Evolutionary conservation across 2,113 vertebrate species (phyloP).

Genomic region (Phylloscopus whistleri): DNA sequence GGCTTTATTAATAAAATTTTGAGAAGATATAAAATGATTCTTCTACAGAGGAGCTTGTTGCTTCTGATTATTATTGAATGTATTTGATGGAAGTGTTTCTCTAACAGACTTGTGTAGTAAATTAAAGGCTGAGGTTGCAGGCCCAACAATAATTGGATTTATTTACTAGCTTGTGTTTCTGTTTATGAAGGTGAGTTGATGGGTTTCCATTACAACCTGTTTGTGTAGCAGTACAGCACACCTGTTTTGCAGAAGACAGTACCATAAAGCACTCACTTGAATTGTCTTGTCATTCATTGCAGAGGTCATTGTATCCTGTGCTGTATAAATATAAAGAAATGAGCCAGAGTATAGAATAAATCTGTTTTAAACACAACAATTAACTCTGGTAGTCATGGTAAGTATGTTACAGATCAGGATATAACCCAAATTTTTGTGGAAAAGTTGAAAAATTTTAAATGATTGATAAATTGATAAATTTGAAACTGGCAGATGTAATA

Average conservation of each 20-base stretch:
- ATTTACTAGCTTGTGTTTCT: conserved; percentile 28
- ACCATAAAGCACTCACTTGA: neutral
- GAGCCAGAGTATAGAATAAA: neutral
- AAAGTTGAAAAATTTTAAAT: neutral
- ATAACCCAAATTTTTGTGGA: neutral
- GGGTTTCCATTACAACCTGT: conserved; percentile 33
- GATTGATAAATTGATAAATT: neutral
- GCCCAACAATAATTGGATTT: conserved; percentile 9
- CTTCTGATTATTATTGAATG: conserved; percentile 22
- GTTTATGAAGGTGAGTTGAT: conserved; percentile 29
- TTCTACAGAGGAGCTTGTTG: neutral
- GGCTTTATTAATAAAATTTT: neutral
- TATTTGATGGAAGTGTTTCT: conserved; percentile 27
- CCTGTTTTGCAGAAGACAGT: neutral
- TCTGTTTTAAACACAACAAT: neutral
- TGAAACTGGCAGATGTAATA: neutral
- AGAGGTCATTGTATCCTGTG: conserved; percentile 7
- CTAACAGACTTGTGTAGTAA: conserved; percentile 12
- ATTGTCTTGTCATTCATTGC: neutral
- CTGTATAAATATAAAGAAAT: neutral
- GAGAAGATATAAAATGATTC: neutral
- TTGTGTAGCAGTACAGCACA: conserved; percentile 9
- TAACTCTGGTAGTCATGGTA: neutral
- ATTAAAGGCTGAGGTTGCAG: conserved; percentile 30
- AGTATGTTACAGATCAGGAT: neutral